Evolutionary conservation across 2,888 invertebrate genomes (phyloP), one percentile per base, ranked within the genome.

Genomic region (Zaprionus lineosus): DNA sequence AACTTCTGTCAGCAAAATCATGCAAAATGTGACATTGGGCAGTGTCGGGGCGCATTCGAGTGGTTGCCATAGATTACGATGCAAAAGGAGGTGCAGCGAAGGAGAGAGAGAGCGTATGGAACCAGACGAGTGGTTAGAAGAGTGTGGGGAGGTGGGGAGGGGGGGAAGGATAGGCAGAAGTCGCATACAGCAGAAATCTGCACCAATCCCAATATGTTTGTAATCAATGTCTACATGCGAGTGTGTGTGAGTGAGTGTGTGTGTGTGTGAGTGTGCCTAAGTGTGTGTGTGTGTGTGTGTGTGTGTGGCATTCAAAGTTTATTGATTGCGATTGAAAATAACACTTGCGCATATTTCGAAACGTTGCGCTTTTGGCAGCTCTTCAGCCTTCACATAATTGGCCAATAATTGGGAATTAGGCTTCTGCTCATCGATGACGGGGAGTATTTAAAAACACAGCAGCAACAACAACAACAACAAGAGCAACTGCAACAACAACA

Each of bases 1-100:
- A 83, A 79, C 58, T 72, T 65, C 79, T 69, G 84, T 77, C 76
- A 83, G 81, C 81, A 83, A 76, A 82, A 74, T 82, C 71, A 82
- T 66, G 74, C 58, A 66, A 77, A 77, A 73, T 79, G 66, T 79
- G 62, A 63, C 72, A 65, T 64, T 61, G 46, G 51, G 33, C 43
- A 26, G 21, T 41, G 29, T 36, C 24, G 24, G 16, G 11, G 18
- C 31, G 29, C 19, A 26, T 33, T 71, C 50, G 51, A 71, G 73
- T 56, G 69, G 48, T 43, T 64, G 51, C 29, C 18, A 8, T n/a
- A n/a, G n/a, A n/a, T n/a, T n/a, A n/a, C n/a, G n/a, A n/a, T n/a
- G n/a, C n/a, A n/a, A n/a, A n/a, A n/a, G n/a, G n/a, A n/a, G n/a
- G n/a, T n/a, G n/a, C n/a, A n/a, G n/a, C n/a, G n/a, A n/a, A n/a